phyloP scores from a whole-genome alignment of 2,888 invertebrate genomes.

The Argynnis bischoffii region DNA sequence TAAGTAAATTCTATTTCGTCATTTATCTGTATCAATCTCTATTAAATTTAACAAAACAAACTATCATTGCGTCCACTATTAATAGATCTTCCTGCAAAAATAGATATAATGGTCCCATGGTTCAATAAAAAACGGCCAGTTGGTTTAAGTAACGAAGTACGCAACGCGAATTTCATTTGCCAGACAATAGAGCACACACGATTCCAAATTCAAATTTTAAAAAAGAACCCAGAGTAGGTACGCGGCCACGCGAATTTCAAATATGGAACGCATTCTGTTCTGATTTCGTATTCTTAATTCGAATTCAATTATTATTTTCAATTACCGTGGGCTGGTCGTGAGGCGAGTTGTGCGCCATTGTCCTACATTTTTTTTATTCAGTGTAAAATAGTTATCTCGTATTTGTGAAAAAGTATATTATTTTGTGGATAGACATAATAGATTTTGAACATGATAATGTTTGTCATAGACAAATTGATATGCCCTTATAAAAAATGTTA shows the following conservation, averaged over 20 bases:
- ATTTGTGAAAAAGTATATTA: slow-evolving; percentile 33
- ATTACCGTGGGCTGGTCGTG: slow-evolving; percentile 66
- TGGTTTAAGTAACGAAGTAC: slow-evolving; percentile 52
- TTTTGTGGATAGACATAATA: slow-evolving; percentile 18
- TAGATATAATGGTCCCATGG: neutral
- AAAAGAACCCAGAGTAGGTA: slow-evolving; percentile 62
- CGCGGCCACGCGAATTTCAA: slow-evolving; percentile 68
- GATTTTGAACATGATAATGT: slow-evolving; percentile 21
- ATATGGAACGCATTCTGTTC: slow-evolving; percentile 72
- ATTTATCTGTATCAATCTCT: slow-evolving; percentile 53
- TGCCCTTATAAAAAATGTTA: neutral
- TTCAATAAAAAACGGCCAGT: slow-evolving; percentile 25
- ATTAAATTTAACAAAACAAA: slow-evolving; percentile 61
- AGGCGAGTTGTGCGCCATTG: slow-evolving; percentile 58
- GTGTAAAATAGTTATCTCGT: slow-evolving; percentile 31
- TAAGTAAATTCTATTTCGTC: slow-evolving; percentile 54
- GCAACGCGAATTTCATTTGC: slow-evolving; percentile 74
- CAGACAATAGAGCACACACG: slow-evolving; percentile 78
- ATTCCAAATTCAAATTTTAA: slow-evolving; percentile 75
- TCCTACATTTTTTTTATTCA: slow-evolving; percentile 57
- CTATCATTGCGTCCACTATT: slow-evolving; percentile 37
- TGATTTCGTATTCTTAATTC: slow-evolving; percentile 75
- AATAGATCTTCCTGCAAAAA: slow-evolving; percentile 3
- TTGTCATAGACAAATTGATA: slow-evolving; percentile 6
- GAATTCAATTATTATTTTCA: slow-evolving; percentile 78